Evolutionary conservation across 2,113 vertebrate species (phyloP), one percentile per base, ranked within the genome.

Genomic region (Peromyscus polionotus): DNA sequence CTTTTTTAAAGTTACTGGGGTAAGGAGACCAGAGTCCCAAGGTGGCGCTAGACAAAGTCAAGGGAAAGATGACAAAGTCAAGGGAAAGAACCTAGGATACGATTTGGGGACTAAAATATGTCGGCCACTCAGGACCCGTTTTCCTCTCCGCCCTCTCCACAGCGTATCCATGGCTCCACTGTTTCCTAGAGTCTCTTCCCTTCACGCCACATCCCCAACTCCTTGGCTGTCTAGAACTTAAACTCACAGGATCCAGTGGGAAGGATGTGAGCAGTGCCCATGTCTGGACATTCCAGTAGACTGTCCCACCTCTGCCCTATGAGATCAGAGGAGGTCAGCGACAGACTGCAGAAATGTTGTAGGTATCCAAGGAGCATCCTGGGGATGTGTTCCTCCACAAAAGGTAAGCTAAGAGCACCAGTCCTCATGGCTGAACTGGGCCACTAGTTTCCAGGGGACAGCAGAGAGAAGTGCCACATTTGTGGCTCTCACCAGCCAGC

Each of bases 401-500:
- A 67, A 70, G 28, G 31, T 54, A 54, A 48, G 33, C 20, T 26
- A 22, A 28, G n/a, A 28, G 24, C 22, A 48, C 0, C 5, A 76
- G 83, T 48, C 9, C 5, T 54, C 73, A 8, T n/a, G 26, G 79
- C 26, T n/a, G 65, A 7, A 8, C 10, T 33, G 51, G 76, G 24
- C 48, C 14, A 11, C 57, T 24, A 22, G 57, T 36, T 79, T 31
- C 6, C 6, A 61, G 9, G 20, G 48, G 31, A 86, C 39, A 20
- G 54, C 13, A 1, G 59, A 59, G 24, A 33, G 17, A 92, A 61
- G n/a, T 11, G 33, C 22, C 73, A 33, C 16, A 17, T 31, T 63
- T n/a, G 13, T 19, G 4, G 85, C 24, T 10, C 0, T 39, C 4
- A 11, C 36, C 5, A 36, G 7, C 5, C 1, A 4, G 19, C 48